Base-by-base conservation (phyloP, 1,140 invertebrate species). In the Cylas formicarius region DNA sequence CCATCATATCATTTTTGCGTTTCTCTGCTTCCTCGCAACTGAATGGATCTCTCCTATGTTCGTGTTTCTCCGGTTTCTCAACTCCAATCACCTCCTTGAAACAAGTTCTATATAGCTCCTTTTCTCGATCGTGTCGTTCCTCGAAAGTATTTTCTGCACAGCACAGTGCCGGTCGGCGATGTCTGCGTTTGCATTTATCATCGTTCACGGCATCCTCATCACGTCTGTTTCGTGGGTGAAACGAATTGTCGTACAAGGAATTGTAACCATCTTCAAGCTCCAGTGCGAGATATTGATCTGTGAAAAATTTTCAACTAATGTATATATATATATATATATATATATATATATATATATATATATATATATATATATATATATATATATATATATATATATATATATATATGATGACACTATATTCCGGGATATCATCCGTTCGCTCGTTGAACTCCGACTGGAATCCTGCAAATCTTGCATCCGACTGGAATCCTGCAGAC, bases 21-120 rank as follows among this genome's bases (percentile, higher is more conserved):
- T 55, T 58, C 7, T 57, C 48, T 13, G 55, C 48, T 33, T 52
- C 51, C 19, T 61, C 53, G 36, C 60, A 62, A 42, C 50, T 56
- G 49, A 62, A 62, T 5, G 57, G 58, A 53, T 62, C 60, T 52
- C 29, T 10, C 29, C 23, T 36, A 32, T 35, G 35, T 11, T 37
- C 23, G 13, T 17, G 31, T 3, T 32, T 33, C 4, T 47, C 32
- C 1, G 11, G 27, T 34, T 57, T 59, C 8, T 55, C 55, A 26
- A 52, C 51, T 22, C 51, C 57, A 4, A 50, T 45, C 4, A 58
- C 35, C 28, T 57, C 41, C 27, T 57, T 61, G 46, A 57, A 61
- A 38, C 60, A 62, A 26, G 53, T 50, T 41, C 44, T 54, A 17
- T 50, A 55, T 3, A 56, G 7, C 4, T 55, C 56, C 23, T 49